phyloP scores from a whole-genome alignment of 1,140 invertebrate genomes.

The Oppia nitens region DNA sequence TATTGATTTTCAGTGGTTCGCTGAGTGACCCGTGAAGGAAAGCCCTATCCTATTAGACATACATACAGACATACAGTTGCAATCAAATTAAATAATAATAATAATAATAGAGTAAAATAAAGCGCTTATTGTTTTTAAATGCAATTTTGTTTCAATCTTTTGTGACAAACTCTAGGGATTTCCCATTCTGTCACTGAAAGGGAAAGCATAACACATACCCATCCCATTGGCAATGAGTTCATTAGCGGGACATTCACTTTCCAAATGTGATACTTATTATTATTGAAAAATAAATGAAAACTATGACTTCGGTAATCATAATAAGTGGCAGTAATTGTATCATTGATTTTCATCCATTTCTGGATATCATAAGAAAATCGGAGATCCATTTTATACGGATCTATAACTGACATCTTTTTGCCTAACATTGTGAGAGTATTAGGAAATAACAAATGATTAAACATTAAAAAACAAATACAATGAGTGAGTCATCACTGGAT shows the following conservation, averaged over 20 bases:
- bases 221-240: slow-evolving; percentile 10
- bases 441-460: neutral
- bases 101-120: too few species aligned
- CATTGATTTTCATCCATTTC: slow-evolving; percentile 12
- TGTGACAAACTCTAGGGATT: too few species aligned
- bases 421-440: neutral
- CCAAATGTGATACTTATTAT: slow-evolving; percentile 7
- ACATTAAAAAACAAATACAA: too few species aligned
- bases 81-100: too few species aligned
- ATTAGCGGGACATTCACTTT: slow-evolving; percentile 4
- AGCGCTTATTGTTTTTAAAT: too few species aligned
- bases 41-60: slow-evolving; percentile 10
- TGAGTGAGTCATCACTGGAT: too few species aligned
- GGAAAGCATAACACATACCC: slow-evolving; percentile 3
- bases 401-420: slow-evolving; percentile 10
- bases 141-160: too few species aligned
- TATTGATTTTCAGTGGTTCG: neutral
- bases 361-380: slow-evolving; percentile 10
- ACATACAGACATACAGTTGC: too few species aligned
- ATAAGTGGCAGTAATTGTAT: slow-evolving; percentile 6
- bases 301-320: slow-evolving; percentile 6
- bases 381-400: slow-evolving; percentile 10
- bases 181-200: too few species aligned
- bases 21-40: slow-evolving; percentile 10
- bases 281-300: slow-evolving; percentile 8